Conservation (phyloP, 1,140 invertebrate genomes). For the Bemisia tabaci region DNA sequence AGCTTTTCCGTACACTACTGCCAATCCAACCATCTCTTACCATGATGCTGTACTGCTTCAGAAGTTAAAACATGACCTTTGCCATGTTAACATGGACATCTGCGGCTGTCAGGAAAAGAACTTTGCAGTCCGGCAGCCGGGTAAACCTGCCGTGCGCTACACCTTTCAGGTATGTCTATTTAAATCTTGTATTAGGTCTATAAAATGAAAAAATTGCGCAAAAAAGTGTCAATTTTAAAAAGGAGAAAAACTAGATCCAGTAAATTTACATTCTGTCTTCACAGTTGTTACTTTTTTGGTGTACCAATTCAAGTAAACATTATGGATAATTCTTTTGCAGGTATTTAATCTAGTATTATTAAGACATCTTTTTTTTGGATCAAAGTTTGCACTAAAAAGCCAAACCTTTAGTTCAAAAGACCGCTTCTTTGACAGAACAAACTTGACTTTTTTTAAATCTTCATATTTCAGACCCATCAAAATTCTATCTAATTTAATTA, state of each 20-base stretch:
- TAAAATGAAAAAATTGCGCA: not conserved
- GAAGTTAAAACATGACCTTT: constrained; percentile 77
- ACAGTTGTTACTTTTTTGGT: not conserved
- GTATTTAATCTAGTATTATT: no score
- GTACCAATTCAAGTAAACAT: no score
- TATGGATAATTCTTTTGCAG: no score
- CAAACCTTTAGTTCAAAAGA: no score
- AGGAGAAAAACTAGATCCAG: not conserved
- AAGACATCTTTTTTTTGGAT: no score
- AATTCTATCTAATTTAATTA: no score
- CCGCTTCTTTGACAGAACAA: no score
- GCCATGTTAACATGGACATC: constrained; percentile 78
- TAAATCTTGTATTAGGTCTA: constrained; percentile 4
- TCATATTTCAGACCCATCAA: no score
- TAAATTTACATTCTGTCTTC: not conserved
- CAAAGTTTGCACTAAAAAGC: no score
- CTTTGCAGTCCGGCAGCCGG: constrained; percentile 60
- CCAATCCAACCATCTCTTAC: constrained; percentile 46
- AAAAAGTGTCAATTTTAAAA: constrained; percentile 1
- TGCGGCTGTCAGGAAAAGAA: constrained; percentile 69
- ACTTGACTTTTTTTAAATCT: no score
- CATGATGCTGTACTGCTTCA: constrained; percentile 60
- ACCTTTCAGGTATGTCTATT: constrained; percentile 38
- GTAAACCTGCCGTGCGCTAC: constrained; percentile 54
- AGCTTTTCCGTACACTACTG: constrained; percentile 74